Conservation (phyloP, 2,113 vertebrate genomes). For the Bubalus kerabau region DNA sequence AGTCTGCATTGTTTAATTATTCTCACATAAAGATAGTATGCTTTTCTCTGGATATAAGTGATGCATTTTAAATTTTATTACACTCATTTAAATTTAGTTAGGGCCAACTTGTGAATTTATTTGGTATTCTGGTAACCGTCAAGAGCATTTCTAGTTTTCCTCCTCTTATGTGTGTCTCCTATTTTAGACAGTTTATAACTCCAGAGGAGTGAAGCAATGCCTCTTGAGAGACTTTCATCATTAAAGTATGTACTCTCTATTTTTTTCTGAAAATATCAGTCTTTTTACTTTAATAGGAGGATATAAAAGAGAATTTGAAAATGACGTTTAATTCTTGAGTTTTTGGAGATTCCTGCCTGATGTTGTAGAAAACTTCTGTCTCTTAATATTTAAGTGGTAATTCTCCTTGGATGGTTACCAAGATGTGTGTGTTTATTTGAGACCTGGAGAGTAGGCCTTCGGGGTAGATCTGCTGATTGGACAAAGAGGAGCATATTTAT, state of each 20-base stretch:
- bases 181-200: background rate
- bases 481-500: background rate
- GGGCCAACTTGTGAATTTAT: background rate
- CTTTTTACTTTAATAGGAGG: background rate
- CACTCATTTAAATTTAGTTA: background rate
- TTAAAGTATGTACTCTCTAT: background rate
- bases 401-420: background rate
- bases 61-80: background rate
- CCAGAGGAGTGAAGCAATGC: background rate
- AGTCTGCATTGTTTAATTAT: background rate
- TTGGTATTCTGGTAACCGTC: background rate
- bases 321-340: background rate
- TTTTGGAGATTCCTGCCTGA: background rate
- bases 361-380: background rate
- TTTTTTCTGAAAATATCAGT: background rate
- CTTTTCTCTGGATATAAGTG: background rate
- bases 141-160: background rate
- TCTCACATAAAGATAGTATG: background rate
- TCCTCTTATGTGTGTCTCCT: background rate
- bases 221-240: background rate
- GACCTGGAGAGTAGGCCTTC: background rate
- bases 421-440: background rate
- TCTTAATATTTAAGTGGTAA: constrained; percentile 2
- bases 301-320: background rate
- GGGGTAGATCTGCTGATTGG: background rate